Evolutionary conservation across 2,888 invertebrate species (phyloP).

Genomic region (Drosophila lacicola): DNA sequence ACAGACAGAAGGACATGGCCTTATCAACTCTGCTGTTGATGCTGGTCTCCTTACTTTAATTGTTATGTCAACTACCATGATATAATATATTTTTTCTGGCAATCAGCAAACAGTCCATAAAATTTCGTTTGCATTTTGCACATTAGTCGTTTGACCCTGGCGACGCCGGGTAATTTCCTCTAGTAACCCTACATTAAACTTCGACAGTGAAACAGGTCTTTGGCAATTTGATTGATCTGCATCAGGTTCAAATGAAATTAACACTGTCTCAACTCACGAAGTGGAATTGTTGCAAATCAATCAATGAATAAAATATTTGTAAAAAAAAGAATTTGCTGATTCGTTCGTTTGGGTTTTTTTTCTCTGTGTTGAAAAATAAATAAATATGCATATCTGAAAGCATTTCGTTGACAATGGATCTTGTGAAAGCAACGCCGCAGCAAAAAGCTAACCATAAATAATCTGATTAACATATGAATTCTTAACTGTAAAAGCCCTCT

Average conservation of each 20-base stretch:
- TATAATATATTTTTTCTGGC: too few relatives aligned
- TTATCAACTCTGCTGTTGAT: too few relatives aligned
- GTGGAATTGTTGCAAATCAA: constrained; percentile 67
- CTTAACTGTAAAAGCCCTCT: constrained; percentile 36
- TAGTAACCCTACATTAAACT: too few relatives aligned
- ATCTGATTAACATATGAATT: constrained; percentile 66
- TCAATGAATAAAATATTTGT: constrained; percentile 49
- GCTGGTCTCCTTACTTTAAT: too few relatives aligned
- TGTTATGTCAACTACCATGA: too few relatives aligned
- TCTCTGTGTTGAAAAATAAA: not conserved
- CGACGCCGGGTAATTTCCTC: too few relatives aligned
- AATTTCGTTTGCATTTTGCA: too few relatives aligned
- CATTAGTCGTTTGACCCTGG: too few relatives aligned
- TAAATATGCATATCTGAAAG: constrained; percentile 2
- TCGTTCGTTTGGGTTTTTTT: constrained; percentile 9
- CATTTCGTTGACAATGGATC: constrained; percentile 23
- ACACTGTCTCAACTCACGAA: constrained; percentile 14
- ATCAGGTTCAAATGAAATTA: constrained; percentile 44
- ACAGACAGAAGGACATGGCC: too few relatives aligned
- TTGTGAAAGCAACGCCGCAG: constrained; percentile 35
- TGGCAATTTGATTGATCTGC: constrained; percentile 74
- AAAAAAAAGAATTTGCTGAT: constrained; percentile 29
- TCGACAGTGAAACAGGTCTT: constrained; percentile 14
- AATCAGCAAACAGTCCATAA: too few relatives aligned
- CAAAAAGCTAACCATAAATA: constrained; percentile 53